Percentiles rank a stretch among this genome's conserved stretches.
phyloP scores from a whole-genome alignment of 2,888 invertebrate genomes.

The Smittia sp. region DNA sequence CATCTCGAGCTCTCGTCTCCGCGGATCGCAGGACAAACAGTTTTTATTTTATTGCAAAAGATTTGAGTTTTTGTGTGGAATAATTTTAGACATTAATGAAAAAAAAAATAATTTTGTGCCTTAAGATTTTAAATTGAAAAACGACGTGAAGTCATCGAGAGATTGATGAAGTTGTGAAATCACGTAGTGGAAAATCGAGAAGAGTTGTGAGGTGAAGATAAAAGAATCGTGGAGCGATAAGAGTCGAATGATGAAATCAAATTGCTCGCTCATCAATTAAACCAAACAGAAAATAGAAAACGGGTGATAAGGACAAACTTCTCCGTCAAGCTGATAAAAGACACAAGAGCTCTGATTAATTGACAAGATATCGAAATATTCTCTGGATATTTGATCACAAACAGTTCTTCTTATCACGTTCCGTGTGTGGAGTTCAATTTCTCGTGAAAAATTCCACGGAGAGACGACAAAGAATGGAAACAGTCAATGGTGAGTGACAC shows the following conservation, averaged over 20 bases:
- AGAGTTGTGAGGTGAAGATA: background rate
- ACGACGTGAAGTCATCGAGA: too few relatives aligned
- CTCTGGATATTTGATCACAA: constrained; percentile 24
- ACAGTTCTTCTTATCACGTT: background rate
- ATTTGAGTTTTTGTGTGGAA: background rate
- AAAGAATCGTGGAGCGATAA: background rate
- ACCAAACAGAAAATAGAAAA: background rate
- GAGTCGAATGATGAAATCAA: background rate
- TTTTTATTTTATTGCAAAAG: background rate
- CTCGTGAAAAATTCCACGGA: constrained; percentile 5
- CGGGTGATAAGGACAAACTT: background rate
- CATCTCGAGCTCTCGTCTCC: constrained; percentile 42
- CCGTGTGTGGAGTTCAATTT: background rate
- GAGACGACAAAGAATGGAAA: constrained; percentile 19
- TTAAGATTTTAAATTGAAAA: background rate
- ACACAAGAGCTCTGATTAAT: constrained; percentile 6
- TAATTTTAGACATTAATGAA: background rate
- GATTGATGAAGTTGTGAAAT: too few relatives aligned
- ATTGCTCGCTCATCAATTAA: constrained; percentile 2
- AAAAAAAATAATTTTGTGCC: background rate
- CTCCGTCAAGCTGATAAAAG: background rate
- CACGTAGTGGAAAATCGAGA: background rate
- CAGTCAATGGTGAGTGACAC: constrained; percentile 26
- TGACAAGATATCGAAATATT: constrained; percentile 8
- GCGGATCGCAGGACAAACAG: background rate